These are phyloP conservation scores for Bombus breviceps DNA, from an alignment of 1,140 invertebrate species.

Conservation along the genomic window DNA sequence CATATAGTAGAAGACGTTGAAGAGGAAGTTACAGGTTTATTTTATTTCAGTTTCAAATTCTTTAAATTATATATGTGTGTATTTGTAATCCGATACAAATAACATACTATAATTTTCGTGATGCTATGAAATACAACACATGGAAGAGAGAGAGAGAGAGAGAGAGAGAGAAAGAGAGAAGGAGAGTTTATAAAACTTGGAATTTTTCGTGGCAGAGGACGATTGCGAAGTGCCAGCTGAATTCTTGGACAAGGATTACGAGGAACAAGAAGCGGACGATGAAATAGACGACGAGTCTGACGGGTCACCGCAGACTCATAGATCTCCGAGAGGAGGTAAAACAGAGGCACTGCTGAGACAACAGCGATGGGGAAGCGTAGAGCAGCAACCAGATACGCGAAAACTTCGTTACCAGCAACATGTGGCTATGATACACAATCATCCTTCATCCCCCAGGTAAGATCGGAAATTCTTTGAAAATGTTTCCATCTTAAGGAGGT, in stretches of 20 bases:
- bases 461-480: neutral
- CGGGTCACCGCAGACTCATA: slow-evolving; percentile 1
- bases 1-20: slow-evolving; percentile 63
- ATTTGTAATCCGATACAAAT: too few species aligned
- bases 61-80: too few species aligned
- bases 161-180: neutral
- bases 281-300: slow-evolving; percentile 69
- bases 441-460: slow-evolving; percentile 48
- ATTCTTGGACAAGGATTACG: slow-evolving; percentile 62
- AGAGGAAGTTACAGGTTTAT: slow-evolving; percentile 57
- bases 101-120: neutral
- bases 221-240: slow-evolving; percentile 52
- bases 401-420: slow-evolving; percentile 40
- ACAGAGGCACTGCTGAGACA: slow-evolving; percentile 40
- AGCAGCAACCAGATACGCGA: slow-evolving; percentile 37
- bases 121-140: neutral
- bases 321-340: slow-evolving; percentile 21
- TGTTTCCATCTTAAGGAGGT: neutral
- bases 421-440: slow-evolving; percentile 8
- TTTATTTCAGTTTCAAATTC: too few species aligned
- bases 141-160: too few species aligned
- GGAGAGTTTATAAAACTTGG: neutral
- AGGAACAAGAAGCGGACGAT: slow-evolving; percentile 68
- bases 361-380: slow-evolving; percentile 43
- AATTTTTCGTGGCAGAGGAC: slow-evolving; percentile 42